phyloP scores from a whole-genome alignment of 2,113 vertebrate species.

The Megaleporinus macrocephalus region DNA sequence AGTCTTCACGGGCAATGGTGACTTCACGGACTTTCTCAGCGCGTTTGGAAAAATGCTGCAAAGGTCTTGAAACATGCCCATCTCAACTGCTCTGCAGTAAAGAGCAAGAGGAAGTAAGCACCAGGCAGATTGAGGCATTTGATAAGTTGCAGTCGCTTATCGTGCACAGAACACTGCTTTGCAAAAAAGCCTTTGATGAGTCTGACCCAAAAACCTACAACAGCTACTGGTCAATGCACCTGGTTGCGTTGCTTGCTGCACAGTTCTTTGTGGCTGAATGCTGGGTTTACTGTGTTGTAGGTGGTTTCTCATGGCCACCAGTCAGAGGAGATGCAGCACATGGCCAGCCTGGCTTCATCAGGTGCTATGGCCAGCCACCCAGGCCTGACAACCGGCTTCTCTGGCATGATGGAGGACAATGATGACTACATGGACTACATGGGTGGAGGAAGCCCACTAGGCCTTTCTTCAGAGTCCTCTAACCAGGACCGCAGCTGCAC shows the following conservation, averaged over 20 bases:
- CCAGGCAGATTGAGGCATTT: neutral
- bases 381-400: constrained; percentile 74
- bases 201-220: neutral
- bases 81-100: neutral
- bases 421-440: constrained; percentile 96
- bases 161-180: neutral
- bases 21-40: neutral
- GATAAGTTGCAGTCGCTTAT: neutral
- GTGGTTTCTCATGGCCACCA: constrained; percentile 75
- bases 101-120: neutral
- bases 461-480: constrained; percentile 94
- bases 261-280: neutral
- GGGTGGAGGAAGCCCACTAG: constrained; percentile 87
- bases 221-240: neutral
- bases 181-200: neutral
- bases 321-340: constrained; percentile 75
- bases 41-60: neutral
- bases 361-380: constrained; percentile 60
- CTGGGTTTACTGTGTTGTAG: constrained; percentile 57
- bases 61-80: no score
- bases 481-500: constrained; percentile 97
- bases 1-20: neutral
- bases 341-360: constrained; percentile 73
- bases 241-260: neutral
- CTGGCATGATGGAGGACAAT: constrained; percentile 84